Evolutionary conservation across 1,140 invertebrate species (phyloP), one percentile per base, ranked within the genome.

Genomic region (Drosophila ironensis): DNA sequence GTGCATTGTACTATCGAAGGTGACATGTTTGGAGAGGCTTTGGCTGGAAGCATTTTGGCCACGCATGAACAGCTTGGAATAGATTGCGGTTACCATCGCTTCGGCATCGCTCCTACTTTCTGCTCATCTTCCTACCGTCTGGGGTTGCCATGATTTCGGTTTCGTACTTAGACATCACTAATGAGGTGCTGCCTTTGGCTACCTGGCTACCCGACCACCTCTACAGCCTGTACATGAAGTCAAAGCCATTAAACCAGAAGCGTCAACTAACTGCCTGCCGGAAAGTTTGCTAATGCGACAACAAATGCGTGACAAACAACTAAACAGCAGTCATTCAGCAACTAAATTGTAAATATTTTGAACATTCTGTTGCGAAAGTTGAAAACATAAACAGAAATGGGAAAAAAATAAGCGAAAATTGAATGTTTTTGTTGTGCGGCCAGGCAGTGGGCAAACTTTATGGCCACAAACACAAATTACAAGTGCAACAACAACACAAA

Each of bases 381-480:
- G 56, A 38, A 71, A 48, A 40, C 30, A 57, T 66, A 63, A 80
- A 69, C 28, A 63, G 37, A 50, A 48, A 50, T 25, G 28, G 37
- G 6, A 38, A 45, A 27, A 46, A 72, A 52, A 40, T 24, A 20
- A 25, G 53, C 27, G 51, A 54, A 68, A 82, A 59, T 72, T 75
- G 57, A 67, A 72, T 78, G 78, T 77, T 84, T 68, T 82, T 82
- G 50, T 82, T 82, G 48, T 71, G 54, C 25, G 68, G 52, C 45
- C 54, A 60, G 52, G 57, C 37, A 45, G 27, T 42, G 45, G 57
- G 44, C 56, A 72, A 86, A 86, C 80, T 84, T 84, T 84, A 84
- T 80, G 71, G 74, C 80, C 70, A 68, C 80, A 84, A 84, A 84
- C 74, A 84, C 73, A 84, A 84, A 84, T 84, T 74, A 84, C 80